These are phyloP conservation scores for Leptobrachium leishanense DNA, from an alignment of 2,113 vertebrate genomes.

Conservation along the genomic window DNA sequence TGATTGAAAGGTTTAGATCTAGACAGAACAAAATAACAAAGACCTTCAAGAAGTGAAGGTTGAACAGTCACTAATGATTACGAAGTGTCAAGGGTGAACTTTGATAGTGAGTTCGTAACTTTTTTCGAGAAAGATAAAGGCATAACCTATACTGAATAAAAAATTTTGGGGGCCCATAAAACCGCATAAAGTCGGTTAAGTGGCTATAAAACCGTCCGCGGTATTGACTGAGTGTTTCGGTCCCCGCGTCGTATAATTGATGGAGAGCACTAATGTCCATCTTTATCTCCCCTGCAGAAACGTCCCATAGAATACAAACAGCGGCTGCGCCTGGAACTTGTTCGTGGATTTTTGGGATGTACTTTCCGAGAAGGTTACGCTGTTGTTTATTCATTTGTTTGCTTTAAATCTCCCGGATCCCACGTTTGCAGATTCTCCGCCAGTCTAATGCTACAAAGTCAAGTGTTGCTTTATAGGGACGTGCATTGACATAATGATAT, in stretches of 20 bases:
- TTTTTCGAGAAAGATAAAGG: conserved; percentile 12
- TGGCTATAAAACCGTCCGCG: conserved; percentile 38
- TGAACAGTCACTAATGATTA: conserved; percentile 17
- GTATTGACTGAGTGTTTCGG: conserved; percentile 36
- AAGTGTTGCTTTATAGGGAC: background rate
- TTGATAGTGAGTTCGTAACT: conserved; percentile 3
- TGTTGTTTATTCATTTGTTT: conserved; percentile 5
- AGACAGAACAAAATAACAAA: background rate
- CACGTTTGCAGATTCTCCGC: conserved; percentile 14
- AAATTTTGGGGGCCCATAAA: conserved; percentile 36
- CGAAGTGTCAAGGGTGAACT: background rate
- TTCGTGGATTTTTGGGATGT: conserved; percentile 9
- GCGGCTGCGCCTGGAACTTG: conserved; percentile 12
- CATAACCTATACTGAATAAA: conserved; percentile 42
- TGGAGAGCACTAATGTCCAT: conserved; percentile 20
- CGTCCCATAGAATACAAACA: conserved; percentile 35
- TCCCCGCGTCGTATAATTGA: conserved; percentile 39
- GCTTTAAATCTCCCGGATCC: background rate
- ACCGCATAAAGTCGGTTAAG: conserved; percentile 46
- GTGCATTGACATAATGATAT: conserved; percentile 13
- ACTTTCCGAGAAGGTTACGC: conserved; percentile 13
- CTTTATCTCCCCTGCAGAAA: conserved; percentile 34
- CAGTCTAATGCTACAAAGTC: conserved; percentile 7
- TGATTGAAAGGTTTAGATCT: no score
- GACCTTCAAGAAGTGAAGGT: conserved; percentile 12